Evolutionary conservation across 2,888 invertebrate genomes (phyloP), one percentile per base, ranked within the genome.

Genomic region (Eupithecia pulchellata): DNA sequence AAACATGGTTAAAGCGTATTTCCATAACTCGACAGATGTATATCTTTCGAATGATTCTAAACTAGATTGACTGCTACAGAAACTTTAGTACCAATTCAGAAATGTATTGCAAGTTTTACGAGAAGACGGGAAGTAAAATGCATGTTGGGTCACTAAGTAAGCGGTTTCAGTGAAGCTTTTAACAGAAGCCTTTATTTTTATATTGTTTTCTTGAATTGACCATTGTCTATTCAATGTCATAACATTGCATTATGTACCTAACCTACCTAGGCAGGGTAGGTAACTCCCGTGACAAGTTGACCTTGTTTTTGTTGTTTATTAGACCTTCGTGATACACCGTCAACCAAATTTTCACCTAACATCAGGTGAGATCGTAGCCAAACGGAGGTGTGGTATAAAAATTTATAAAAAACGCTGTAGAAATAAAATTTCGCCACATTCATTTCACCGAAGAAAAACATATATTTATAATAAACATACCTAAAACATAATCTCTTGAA

Each of bases 101-200:
- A 68, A 58, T 34, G 64, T 34, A 27, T 36, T 55, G 57, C 64
- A 68, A 52, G 55, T 62, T 67, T 68, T 61, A 58, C 57, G 62
- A 72, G 68, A 63, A 39, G 57, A 55, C 68, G 68, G 66, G 68
- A 72, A 72, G 25, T 52, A 52, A 71, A 64, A 61, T 68, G 72
- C 72, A 66, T 52, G 14, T 34, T 3, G 52, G 68, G 68, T 62
- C 60, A 72, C 36, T n/a, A 69, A 72, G 30, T 47, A 3, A 36
- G 68, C 72, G 68, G 6, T 29, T 27, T 27, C 42, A 27, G 0
- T 20, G 25, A 52, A 36, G 34, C n/a, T 57, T 57, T 57, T 29
- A 25, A 27, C 4, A 27, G 27, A 27, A 13, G 27, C 14, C 14
- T 55, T 20, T 9, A 9, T 20, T 47, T 47, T 20, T 42, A 47